Evolutionary conservation across 2,113 vertebrate species (phyloP), one percentile per base, ranked within the genome.

Genomic region (Protomyctophum bolini): DNA sequence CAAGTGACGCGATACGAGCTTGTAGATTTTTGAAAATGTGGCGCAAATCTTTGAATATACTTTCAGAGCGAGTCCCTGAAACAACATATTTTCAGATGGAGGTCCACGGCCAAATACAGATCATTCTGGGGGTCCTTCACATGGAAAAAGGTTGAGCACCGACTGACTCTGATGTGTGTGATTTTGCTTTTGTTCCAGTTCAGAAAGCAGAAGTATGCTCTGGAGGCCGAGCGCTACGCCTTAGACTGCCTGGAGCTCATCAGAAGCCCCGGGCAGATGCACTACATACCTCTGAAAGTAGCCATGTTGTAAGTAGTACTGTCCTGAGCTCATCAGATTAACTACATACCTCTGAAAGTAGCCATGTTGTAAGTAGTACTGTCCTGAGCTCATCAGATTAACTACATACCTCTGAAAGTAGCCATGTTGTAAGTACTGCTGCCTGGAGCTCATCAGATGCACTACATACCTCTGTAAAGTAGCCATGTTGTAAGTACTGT

Each of bases 401-500:
- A 93, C 74, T 97, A 97, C 88, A 94, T 97, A 76, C 98, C 98
- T 2, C 94, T 99, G 71, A 98, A 98, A 88, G 98, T 98, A 61
- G 97, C n/a, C 11, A 54, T 54, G 6, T 54, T 54, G 11, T 12
- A 54, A 11, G n/a, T 12, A 54, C n/a, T 54, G 33, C 5, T 54
- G 33, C 5, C 33, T 41, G 33, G 33, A 41, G 33, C 33, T 41
- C 3, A 41, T 41, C 33, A 41, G 21, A 21, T 21, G 21, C 21
- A 21, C 21, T 21, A 21, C 21, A 21, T 21, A 21, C 21, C 21
- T 2, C 21, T 21, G 21, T n/a, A 21, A 21, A 21, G 21, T 21
- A 21, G 21, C 21, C 21, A 21, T 21, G 21, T 21, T 21, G 21
- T 21, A 21, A 21, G 21, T 21, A 21, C 21, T 21, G 21, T 2